Percentiles rank a stretch among this genome's conserved stretches.
Conservation (phyloP, 1,140 invertebrate genomes). For the Plodia interpunctella region DNA sequence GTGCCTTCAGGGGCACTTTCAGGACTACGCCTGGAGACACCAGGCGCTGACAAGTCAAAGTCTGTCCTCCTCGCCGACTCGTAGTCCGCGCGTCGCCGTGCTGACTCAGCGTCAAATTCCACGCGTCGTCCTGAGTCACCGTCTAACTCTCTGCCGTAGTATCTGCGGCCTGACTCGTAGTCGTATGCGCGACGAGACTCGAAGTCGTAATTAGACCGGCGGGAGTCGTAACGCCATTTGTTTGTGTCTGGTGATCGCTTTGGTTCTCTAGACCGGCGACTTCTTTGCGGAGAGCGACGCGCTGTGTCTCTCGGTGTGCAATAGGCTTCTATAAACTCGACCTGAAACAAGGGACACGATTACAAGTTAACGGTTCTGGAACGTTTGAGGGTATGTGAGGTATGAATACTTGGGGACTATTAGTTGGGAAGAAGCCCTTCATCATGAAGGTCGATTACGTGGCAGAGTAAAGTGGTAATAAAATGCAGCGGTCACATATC, state of each 20-base stretch:
- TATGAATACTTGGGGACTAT: constrained; percentile 50
- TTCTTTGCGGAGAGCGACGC: constrained; percentile 61
- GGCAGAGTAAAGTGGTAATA: constrained; percentile 74
- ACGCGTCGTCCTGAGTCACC: constrained; percentile 54
- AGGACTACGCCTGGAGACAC: constrained; percentile 56
- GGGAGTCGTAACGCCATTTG: constrained; percentile 62
- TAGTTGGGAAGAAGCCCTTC: constrained; percentile 64
- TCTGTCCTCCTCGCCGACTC: constrained; percentile 66
- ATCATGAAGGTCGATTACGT: constrained; percentile 75
- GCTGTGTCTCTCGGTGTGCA: constrained; percentile 78
- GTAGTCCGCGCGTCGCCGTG: constrained; percentile 63
- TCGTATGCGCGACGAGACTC: constrained; percentile 61
- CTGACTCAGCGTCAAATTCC: constrained; percentile 69
- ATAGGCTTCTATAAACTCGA: constrained; percentile 79
- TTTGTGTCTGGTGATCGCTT: constrained; percentile 59
- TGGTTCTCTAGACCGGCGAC: constrained; percentile 57
- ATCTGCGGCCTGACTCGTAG: constrained; percentile 47
- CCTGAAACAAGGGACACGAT: constrained; percentile 66
- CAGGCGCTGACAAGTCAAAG: constrained; percentile 66
- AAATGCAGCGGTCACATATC: constrained; percentile 76
- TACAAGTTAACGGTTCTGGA: constrained; percentile 1
- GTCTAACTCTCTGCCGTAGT: constrained; percentile 60
- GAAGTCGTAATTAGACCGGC: constrained; percentile 60
- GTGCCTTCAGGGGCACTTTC: constrained; percentile 67
- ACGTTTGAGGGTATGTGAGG: constrained; percentile 2